Evolutionary conservation across 2,888 invertebrate species (phyloP).

Genomic region (Drosophila anomelani): DNA sequence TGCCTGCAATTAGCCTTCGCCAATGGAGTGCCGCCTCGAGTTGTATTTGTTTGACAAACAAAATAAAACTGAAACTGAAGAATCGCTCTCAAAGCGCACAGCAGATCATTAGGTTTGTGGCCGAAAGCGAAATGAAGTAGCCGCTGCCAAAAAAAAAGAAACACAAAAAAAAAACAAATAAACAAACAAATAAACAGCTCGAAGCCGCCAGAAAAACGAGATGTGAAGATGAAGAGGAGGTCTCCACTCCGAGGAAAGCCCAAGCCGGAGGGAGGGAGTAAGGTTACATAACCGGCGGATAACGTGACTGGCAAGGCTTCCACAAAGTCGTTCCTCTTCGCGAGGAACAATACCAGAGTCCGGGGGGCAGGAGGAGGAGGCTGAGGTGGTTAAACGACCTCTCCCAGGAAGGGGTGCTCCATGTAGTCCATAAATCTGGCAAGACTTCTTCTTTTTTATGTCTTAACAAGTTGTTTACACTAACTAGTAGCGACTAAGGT

Average conservation of each 20-base stretch:
- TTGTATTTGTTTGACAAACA: slow-evolving; percentile 51
- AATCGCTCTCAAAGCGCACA: slow-evolving; percentile 24
- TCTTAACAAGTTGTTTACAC: slow-evolving; percentile 46
- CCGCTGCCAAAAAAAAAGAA: slow-evolving; percentile 18
- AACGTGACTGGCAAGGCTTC: slow-evolving; percentile 74
- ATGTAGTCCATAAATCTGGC: slow-evolving; percentile 61
- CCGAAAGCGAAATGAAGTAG: slow-evolving; percentile 53
- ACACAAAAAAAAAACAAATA: slow-evolving; percentile 36
- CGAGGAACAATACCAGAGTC: slow-evolving; percentile 8
- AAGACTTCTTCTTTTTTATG: slow-evolving; percentile 43
- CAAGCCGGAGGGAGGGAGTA: slow-evolving; percentile 18
- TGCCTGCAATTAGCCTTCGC: slow-evolving; percentile 49
- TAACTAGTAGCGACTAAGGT: slow-evolving; percentile 18
- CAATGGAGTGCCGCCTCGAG: slow-evolving; percentile 22
- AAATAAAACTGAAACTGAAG: slow-evolving; percentile 33
- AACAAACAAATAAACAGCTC: slow-evolving; percentile 11
- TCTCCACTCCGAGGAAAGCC: slow-evolving; percentile 12
- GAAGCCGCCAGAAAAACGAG: slow-evolving; percentile 52
- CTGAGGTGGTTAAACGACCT: slow-evolving; percentile 33
- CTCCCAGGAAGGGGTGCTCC: slow-evolving; percentile 24
- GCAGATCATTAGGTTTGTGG: slow-evolving; percentile 43
- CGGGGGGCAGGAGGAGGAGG: slow-evolving; percentile 1
- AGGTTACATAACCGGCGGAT: slow-evolving; percentile 64
- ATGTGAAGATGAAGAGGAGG: slow-evolving; percentile 49
- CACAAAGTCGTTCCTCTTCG: slow-evolving; percentile 29